Base-by-base conservation (phyloP, 1,140 invertebrate species). In the Drosophila sucinea region DNA sequence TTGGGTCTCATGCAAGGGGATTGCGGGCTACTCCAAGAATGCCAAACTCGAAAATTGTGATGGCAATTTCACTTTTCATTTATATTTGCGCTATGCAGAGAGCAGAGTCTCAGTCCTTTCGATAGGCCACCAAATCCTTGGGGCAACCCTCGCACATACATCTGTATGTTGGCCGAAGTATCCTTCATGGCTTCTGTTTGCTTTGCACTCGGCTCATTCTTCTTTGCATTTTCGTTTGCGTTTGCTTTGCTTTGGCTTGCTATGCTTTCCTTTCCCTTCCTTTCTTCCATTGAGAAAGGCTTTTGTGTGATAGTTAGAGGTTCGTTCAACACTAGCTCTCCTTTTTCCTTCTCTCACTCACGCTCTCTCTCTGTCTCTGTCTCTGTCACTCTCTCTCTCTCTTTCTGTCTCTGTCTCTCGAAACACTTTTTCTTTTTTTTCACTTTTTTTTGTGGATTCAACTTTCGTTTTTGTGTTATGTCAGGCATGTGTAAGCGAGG, bases 391-490 rank as follows among this genome's bases (percentile, higher is more conserved):
- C 17, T 30, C 70, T 30, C 2, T 30, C 35, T 1, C 29, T 17
- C 17, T 30, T 66, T 30, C 2, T 30, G 30, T 1, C 29, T 23
- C 29, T 1, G 4, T 33, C 17, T 27, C 57, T 6, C n/a, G 29
- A 27, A 51, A 51, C 44, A 51, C 23, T 57, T 41, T 51, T 32
- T 44, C 60, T 41, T 61, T 40, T 40, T 38, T 61, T 40, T 40
- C 32, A 35, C 25, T 25, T 60, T 71, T 76, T 69, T 68, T 69
- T 77, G 70, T 64, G 41, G 73, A 70, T 64, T 83, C 69, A 58
- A 73, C 64, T 73, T 77, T 89, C 72, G 54, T 73, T 85, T 77
- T 73, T 85, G 66, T 73, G 66, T 74, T 87, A 76, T 79, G 82
- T 79, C 82, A 85, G 82, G 70, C 67, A 75, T 81, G 69, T 81